Conservation (phyloP, 2,888 invertebrate genomes). For the Pyrrhosoma nymphula region DNA sequence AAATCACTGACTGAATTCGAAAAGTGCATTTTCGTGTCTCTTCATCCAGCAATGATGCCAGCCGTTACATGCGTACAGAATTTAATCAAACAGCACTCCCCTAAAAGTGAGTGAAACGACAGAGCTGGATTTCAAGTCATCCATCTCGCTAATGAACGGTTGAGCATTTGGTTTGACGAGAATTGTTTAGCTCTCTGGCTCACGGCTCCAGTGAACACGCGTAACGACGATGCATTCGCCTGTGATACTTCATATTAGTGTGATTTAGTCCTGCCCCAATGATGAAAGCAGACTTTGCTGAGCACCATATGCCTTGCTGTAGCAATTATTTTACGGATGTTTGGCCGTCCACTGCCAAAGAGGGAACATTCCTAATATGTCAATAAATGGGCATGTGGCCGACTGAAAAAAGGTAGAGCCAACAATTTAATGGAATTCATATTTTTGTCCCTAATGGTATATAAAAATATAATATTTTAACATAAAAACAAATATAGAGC, state of each 20-base stretch:
- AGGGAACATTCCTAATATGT: neutral
- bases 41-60: no score
- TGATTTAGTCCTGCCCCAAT: neutral
- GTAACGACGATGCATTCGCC: neutral
- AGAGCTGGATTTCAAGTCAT: neutral
- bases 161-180: neutral
- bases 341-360: neutral
- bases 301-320: neutral
- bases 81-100: no score
- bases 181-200: neutral
- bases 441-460: no score
- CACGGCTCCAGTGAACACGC: neutral
- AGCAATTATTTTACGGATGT: neutral
- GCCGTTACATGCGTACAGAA: no score
- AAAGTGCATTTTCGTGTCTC: no score
- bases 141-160: constrained; percentile 10
- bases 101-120: neutral
- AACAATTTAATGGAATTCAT: neutral
- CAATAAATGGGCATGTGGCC: neutral
- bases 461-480: no score
- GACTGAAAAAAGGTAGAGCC: neutral
- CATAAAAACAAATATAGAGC: no score
- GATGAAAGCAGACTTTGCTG: neutral
- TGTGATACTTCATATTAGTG: neutral
- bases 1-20: no score